phyloP scores from a whole-genome alignment of 1,140 invertebrate genomes.

The Polypedilum pembai region DNA sequence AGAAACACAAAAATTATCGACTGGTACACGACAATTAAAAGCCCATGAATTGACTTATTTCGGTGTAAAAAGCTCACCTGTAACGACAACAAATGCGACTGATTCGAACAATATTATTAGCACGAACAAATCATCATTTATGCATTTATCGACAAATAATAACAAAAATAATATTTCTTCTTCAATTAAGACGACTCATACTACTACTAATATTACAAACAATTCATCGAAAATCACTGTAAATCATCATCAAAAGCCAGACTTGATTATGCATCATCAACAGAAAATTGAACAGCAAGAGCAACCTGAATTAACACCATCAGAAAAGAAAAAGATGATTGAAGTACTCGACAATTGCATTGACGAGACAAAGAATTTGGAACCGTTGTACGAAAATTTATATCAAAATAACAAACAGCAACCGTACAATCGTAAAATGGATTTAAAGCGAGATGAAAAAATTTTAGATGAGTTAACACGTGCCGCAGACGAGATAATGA shows the following conservation, averaged over 20 bases:
- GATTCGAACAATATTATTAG: constrained; percentile 32
- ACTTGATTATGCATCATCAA: constrained; percentile 39
- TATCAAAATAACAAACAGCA: constrained; percentile 33
- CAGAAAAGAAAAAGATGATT: constrained; percentile 31
- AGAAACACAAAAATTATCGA: constrained; percentile 31
- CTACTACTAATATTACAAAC: not conserved
- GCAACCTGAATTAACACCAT: constrained; percentile 29
- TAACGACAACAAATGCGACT: constrained; percentile 29
- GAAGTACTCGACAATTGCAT: not conserved
- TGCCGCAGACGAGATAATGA: constrained; percentile 42
- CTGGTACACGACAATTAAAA: constrained; percentile 43
- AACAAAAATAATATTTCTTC: not conserved
- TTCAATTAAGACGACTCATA: not conserved
- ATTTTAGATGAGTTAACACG: constrained; percentile 42
- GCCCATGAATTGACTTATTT: constrained; percentile 45
- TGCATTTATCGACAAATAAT: constrained; percentile 18
- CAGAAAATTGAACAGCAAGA: constrained; percentile 23
- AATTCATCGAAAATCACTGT: not conserved
- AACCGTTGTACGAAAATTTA: constrained; percentile 33
- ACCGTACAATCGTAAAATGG: constrained; percentile 38
- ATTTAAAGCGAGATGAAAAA: constrained; percentile 39
- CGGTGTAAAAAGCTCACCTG: constrained; percentile 37
- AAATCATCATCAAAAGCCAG: constrained; percentile 37
- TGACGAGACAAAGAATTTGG: constrained; percentile 24
- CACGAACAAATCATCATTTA: constrained; percentile 30